These are phyloP conservation scores for Ornithoptera priamus DNA, from an alignment of 2,888 invertebrate genomes.

Conservation along the genomic window DNA sequence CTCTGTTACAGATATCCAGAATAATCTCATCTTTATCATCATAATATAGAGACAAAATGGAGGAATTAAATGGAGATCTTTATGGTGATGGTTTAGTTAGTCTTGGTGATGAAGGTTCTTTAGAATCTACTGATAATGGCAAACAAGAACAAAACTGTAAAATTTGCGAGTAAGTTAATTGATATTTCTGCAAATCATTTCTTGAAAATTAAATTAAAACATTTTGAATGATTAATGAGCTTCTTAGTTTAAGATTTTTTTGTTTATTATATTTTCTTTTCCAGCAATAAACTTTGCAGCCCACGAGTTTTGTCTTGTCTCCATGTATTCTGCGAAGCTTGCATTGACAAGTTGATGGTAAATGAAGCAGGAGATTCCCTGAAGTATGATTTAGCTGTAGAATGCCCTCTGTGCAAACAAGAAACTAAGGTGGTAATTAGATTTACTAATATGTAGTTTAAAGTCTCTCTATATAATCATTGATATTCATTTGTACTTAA, in stretches of 20 bases:
- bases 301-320: slow-evolving; percentile 95
- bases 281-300: slow-evolving; percentile 85
- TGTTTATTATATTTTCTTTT: slow-evolving; percentile 39
- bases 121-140: slow-evolving; percentile 73
- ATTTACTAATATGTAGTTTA: slow-evolving; percentile 10
- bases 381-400: slow-evolving; percentile 82
- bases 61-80: slow-evolving; percentile 79
- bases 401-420: slow-evolving; percentile 91
- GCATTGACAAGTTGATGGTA: slow-evolving; percentile 89
- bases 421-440: slow-evolving; percentile 84
- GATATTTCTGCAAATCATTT: neutral
- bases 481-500: slow-evolving; percentile 24
- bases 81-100: slow-evolving; percentile 74
- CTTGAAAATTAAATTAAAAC: no score
- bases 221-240: neutral
- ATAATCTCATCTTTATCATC: slow-evolving; percentile 67
- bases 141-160: slow-evolving; percentile 82
- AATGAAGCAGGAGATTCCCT: slow-evolving; percentile 85
- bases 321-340: slow-evolving; percentile 96
- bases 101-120: slow-evolving; percentile 74
- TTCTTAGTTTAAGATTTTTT: neutral
- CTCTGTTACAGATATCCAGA: slow-evolving; percentile 64
- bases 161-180: slow-evolving; percentile 81
- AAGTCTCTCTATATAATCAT: neutral
- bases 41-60: slow-evolving; percentile 81